Base-by-base conservation (phyloP, 2,888 invertebrate genomes). In the Magallana nippona region DNA sequence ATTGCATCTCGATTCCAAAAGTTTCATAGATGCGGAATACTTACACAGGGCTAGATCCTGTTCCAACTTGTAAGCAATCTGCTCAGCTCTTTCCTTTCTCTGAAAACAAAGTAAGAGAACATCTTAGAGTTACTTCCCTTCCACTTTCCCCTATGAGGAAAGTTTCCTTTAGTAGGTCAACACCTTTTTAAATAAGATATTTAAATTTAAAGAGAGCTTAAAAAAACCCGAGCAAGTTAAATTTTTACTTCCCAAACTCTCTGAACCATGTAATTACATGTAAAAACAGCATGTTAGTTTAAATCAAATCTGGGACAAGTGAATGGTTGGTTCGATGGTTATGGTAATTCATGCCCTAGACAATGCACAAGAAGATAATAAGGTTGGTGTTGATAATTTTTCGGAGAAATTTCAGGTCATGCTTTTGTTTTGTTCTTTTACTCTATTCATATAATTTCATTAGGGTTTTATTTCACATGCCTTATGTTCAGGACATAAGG, bases 21-120 rank as follows among this genome's bases (percentile, higher is more conserved):
- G 2, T 55, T 44, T 79, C 57, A 79, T 19, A 55, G 79, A 57
- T 5, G 17, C 44, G 60, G 2, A 44, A 79, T 88, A 94, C 94
- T 94, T 90, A 94, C 94, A 94, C 81, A 94, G 82, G 56, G 94
- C 93, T 82, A 95, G 94, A 93, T 95, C 99, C 93, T 99, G 99
- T 94, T 99, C 99, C 81, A 99, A 95, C 95, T 98, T 98, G 95
- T 99, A 99, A 0, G 99, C 98, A 27, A 98, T 97, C 95, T 99
- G 98, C 94, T 99, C 99, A 0, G 98, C 98, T 88, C 98, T 96
- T 95, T 99, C 99, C 82, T 97, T 96, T 32, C 98, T 95, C 94
- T 95, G 92, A 82, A 93, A 92, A 71, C 84, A 80, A 88, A 86
- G 83, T 79, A 78, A 88, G 56, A 55, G 15, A 78, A n/a, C 55